Evolutionary conservation across 1,140 invertebrate genomes (phyloP), one percentile per base, ranked within the genome.

Genomic region (Sesamia nonagrioides): DNA sequence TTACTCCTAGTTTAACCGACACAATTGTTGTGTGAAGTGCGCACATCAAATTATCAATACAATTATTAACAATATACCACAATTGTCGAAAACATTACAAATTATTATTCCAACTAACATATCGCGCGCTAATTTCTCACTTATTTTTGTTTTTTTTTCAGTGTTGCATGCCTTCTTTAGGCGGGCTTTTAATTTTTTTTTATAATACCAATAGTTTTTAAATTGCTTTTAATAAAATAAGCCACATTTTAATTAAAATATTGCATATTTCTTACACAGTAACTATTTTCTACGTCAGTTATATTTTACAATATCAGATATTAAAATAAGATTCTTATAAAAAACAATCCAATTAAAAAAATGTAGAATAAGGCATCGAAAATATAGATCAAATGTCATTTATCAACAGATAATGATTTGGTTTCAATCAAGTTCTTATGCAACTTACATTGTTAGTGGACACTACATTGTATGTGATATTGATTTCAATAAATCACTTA

Each of bases 271-370:
- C 61, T 66, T 66, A 66, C 9, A 66, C 37, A 17, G 60, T 42
- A 66, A 66, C 61, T 66, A 66, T 66, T 18, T 17, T 66, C 37
- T 66, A 63, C 60, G 15, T 60, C 56, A 63, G 60, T 40, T 63
- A 5, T 37, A 5, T 40, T 63, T 63, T 40, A 66, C 61, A 42
- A 66, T 69, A 35, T 69, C 42, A 50, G 63, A 18, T 6, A 48
- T 13, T 69, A 69, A 69, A 69, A 42, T 50, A 69, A 33, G 42
- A 50, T 50, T 69, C 18, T 50, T 69, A 48, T 69, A 50, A 69
- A 45, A 69, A 66, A 21, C 42, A 69, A 50, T 69, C 66, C 54
- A 42, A 69, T 48, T 69, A 33, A 69, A 73, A 74, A 45, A 74
- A n/a, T 74, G 18, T 74, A 74, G 52, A 45, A 45, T 56, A 48